Evolutionary conservation across 2,113 vertebrate species (phyloP), one percentile per base, ranked within the genome.

Genomic region (western clawed frog (Xenopus tropicalis)): DNA sequence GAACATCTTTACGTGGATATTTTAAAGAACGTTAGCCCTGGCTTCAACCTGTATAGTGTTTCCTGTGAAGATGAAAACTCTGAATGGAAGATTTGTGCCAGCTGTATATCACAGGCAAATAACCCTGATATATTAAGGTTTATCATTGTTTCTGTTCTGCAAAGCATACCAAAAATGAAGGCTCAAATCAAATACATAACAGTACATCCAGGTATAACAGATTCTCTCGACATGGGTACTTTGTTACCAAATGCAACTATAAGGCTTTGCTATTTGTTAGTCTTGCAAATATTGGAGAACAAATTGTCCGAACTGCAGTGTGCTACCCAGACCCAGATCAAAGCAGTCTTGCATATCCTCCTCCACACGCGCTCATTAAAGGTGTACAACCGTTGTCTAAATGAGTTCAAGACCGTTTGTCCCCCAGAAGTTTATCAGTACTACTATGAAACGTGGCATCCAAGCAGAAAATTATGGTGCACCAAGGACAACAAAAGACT

Each of bases 381-480:
- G 0, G 80, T 82, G 51, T 84, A 85, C 43, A 52, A 78, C 1
- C 81, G 83, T 21, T 80, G 80, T 0, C 72, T 84, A 65, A 77
- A 71, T 0, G 83, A 86, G n/a, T 78, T 87, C 25, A 78, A 79
- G 4, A 77, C 79, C 1, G 78, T 83, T 2, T 79, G 80, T 61
- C 85, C 85, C 0, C 78, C 67, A 4, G 82, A 81, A 12, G 81
- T 84, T 11, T 77, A 83, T 4, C 79, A 82, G 29, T 85, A 87
- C 72, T 87, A 85, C 20, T 75, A 82, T 65, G 81, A 83, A n/a
- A 80, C 79, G 52, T 87, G 84, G 85, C 84, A 82, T 1, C 81
- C 81, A 4, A 82, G 81, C 23, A 74, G 83, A 0, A 82, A 85
- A 59, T 78, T 83, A 78, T 87, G 85, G 85, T 84, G 82, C 16